Evolutionary conservation across 2,113 vertebrate species (phyloP).

Genomic region (Camelus dromedarius): DNA sequence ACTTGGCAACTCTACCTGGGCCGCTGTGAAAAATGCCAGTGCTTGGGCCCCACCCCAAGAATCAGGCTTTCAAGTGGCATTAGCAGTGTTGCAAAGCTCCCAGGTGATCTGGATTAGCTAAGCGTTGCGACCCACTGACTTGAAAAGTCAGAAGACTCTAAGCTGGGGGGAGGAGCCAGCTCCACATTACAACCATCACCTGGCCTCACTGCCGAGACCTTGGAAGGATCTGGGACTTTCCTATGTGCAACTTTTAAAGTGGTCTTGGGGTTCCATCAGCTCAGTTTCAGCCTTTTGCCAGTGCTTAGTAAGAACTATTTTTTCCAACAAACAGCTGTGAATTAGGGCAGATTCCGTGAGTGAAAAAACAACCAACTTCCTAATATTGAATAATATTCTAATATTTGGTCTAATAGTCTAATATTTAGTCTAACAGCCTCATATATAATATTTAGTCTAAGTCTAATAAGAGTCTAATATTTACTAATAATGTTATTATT

Average conservation of each 20-base stretch:
- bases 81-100: too few species aligned
- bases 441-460: too few species aligned
- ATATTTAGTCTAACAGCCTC: too few species aligned
- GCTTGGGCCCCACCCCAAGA: not conserved
- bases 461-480: not conserved
- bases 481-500: not conserved
- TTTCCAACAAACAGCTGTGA: not conserved
- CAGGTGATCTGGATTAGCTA: not conserved
- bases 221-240: not conserved
- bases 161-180: not conserved
- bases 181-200: not conserved
- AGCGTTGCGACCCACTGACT: not conserved
- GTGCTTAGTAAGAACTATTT: not conserved
- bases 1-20: not conserved
- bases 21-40: not conserved
- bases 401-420: too few species aligned
- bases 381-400: not conserved
- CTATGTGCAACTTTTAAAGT: not conserved
- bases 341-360: not conserved
- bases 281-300: not conserved
- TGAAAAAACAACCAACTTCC: too few species aligned
- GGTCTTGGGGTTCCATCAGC: rapidly evolving
- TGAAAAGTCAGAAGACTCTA: not conserved
- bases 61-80: not conserved
- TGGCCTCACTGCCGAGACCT: not conserved